Base-by-base conservation (phyloP, 1,140 invertebrate species). In the Conus ventricosus region DNA sequence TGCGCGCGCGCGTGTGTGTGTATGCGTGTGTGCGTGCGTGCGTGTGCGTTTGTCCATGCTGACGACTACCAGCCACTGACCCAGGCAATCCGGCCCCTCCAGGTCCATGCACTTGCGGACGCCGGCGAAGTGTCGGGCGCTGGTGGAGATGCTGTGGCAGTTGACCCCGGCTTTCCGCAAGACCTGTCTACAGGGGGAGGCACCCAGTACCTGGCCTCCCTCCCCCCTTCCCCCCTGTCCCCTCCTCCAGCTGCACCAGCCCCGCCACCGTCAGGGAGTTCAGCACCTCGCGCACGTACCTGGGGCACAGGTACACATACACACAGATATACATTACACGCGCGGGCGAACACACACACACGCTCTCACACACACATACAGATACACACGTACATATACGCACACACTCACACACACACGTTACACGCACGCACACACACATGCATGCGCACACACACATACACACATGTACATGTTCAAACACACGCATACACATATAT, bases 231-330 rank as follows among this genome's bases (percentile, higher is more conserved):
- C 0, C 57, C 84, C 84, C 84, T 11, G 84, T 85, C 4, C 84
- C 84, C 51, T 60, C 6, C 27, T 54, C 84, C 60, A 85, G 60
- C 84, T 85, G 84, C 84, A 85, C 84, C 84, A 85, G 6, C 5
- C 84, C 60, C 5, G n/a, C n/a, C 4, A 27, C 63, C 8, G 60
- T n/a, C 55, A 85, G 60, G 2, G 84, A 20, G 20, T 25, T 57
- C 17, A 85, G 55, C 60, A 85, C 53, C 84, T 85, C 84, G 8
- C 84, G 23, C 6, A 85, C 84, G 60, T 85, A 85, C 8, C 84
- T 85, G 60, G 5, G 10, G 67, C 15, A 60, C 57, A 60, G 8
- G 15, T 15, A 60, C 57, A 11, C 57, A 60, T 15, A 11, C 57
- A 60, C 57, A 11, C 57, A 60, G 8, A 60, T 15, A 11, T 4